Evolutionary conservation across 2,888 invertebrate genomes (phyloP), one percentile per base, ranked within the genome.

Genomic region (Adelphocoris suturalis): DNA sequence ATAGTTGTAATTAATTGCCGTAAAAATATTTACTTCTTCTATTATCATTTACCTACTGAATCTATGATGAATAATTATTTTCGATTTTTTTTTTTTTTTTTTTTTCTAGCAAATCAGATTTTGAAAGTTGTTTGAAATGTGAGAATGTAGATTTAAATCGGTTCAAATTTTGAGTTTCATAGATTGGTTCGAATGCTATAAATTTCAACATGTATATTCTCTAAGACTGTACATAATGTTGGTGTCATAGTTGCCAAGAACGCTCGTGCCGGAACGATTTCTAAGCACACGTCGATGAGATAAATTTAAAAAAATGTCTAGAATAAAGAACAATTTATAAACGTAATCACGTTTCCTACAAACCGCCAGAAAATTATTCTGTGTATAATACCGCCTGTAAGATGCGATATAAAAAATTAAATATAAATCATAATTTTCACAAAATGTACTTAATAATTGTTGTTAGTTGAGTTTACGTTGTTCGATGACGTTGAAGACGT

Each of bases 401-500:
- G 12, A 68, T 27, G 23, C 68, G 68, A 68, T 52, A 23, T 11
- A 68, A 23, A 68, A 68, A 19, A 68, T 61, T 12, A 68, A 19
- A 1, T 68, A 68, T 68, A 68, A 19, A 68, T 9, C 61, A 68
- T 68, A 23, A 68, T 68, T 11, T 23, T 68, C 27, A 27, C 3
- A 23, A 19, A 68, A 23, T 27, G 68, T 68, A 68, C 68, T 68
- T 68, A 68, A 68, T 19, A 61, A n/a, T n/a, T 57, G n/a, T 57
- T 57, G 57, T 57, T 57, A 57, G n/a, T 57, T 57, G n/a, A n/a
- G 57, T 57, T 57, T 57, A 57, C 5, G n/a, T 68, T 27, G 11
- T 68, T 68, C 12, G 13, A 23, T 27, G 23, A 23, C 19, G 19
- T 23, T 23, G 11, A 68, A 27, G 23, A 13, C 68, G 68, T 27